Evolutionary conservation across 2,113 vertebrate species (phyloP), one percentile per base, ranked within the genome.

Genomic region (Tachuris rubrigastra): DNA sequence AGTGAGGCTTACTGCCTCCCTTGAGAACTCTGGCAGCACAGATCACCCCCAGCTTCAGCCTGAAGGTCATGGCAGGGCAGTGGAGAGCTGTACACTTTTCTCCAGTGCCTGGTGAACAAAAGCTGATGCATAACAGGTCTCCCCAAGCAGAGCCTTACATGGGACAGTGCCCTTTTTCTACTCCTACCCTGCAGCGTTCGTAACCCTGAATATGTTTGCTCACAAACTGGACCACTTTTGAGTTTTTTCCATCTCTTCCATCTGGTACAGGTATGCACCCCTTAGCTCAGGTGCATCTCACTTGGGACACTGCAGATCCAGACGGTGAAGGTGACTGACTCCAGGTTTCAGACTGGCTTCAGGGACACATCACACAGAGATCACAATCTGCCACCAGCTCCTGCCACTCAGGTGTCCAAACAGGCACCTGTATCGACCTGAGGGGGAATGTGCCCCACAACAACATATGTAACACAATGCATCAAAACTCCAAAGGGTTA

Each of bases 131-230:
- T 41, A 41, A 72, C 6, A 47, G 9, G 35, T 56, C 11, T 81
- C 33, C 65, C n/a, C 41, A 60, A 75, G 50, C 6, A 50, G 52
- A 76, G 16, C 33, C 60, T 63, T 55, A 50, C 0, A 0, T 28
- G 27, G 44, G 15, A 41, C 59, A 66, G 23, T 65, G 39, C 5
- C 28, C 11, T 68, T 47, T 44, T 91, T 22, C 75, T 47, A 16
- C 10, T 58, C 41, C 37, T 56, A 2, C 8, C 0, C 0, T n/a
- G 30, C 5, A 7, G 18, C 4, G 1, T 30, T 73, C 35, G 30
- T 41, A 92, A 74, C 21, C n/a, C 17, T 65, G 5, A 28, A 63
- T 6, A 62, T 49, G 2, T 33, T 37, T 81, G 10, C 60, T 68
- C 24, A 39, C 27, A 76, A 67, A 47, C 24, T 13, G 33, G 10